Percentiles rank a stretch among this genome's conserved stretches.
Conservation (phyloP, 2,113 vertebrate genomes). For the Thunnus thynnus region DNA sequence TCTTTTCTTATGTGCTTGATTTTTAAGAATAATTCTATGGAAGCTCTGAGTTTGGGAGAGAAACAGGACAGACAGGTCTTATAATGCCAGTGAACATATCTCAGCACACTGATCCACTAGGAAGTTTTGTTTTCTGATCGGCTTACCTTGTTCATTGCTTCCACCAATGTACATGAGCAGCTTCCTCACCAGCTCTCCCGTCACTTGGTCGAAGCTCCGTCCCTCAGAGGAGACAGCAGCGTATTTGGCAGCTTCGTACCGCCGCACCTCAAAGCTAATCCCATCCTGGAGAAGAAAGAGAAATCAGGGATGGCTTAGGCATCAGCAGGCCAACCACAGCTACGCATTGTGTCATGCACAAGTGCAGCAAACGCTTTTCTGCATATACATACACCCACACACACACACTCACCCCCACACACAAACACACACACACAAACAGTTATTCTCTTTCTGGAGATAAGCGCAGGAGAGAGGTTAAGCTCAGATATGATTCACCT, state of each 20-base stretch:
- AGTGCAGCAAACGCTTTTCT: background rate
- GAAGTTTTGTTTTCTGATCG: background rate
- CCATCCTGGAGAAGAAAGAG: slow-evolving; percentile 83
- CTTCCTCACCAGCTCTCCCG: slow-evolving; percentile 88
- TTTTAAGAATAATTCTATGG: no score
- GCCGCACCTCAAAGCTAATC: slow-evolving; percentile 89
- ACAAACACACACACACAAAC: background rate
- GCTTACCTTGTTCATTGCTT: slow-evolving; percentile 90
- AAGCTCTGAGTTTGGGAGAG: no score
- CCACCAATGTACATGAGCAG: slow-evolving; percentile 93
- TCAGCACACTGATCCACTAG: background rate
- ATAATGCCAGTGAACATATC: background rate
- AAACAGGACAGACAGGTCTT: no score
- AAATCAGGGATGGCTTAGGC: background rate
- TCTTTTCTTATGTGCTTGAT: no score
- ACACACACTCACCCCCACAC: background rate
- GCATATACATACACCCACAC: background rate
- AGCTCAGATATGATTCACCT: slow-evolving; percentile 67
- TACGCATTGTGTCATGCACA: background rate
- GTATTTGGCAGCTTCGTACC: slow-evolving; percentile 87
- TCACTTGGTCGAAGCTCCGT: slow-evolving; percentile 90
- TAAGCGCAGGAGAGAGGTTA: slow-evolving; percentile 14
- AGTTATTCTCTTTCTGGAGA: slow-evolving; percentile 16
- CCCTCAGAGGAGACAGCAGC: slow-evolving; percentile 87
- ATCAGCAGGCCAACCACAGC: background rate